A percentile compares a stretch with the other conserved stretches of the same genome.
Evolutionary conservation across 2,113 vertebrate genomes (phyloP).

Genomic region (Dascyllus trimaculatus): DNA sequence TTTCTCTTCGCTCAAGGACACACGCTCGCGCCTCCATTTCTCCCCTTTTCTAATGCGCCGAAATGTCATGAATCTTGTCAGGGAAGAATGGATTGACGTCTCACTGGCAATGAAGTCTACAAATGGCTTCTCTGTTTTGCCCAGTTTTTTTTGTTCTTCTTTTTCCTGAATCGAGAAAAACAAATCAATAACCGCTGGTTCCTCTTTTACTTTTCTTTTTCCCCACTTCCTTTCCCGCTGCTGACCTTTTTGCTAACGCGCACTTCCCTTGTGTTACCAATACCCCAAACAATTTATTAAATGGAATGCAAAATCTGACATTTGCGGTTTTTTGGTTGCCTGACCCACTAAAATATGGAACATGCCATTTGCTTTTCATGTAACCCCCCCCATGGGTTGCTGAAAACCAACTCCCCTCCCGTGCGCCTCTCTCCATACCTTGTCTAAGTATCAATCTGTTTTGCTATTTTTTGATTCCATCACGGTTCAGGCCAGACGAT

Average conservation of each 20-base stretch:
- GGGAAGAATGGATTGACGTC: slow-evolving; percentile 71
- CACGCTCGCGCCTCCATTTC: slow-evolving; percentile 36
- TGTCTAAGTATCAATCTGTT: slow-evolving; percentile 63
- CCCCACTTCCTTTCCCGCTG: slow-evolving; percentile 42
- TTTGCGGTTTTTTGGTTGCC: slow-evolving; percentile 63
- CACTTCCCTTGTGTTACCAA: slow-evolving; percentile 60
- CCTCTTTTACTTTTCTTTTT: slow-evolving; percentile 48
- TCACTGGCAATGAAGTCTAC: slow-evolving; percentile 69
- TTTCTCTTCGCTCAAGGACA: slow-evolving; percentile 75
- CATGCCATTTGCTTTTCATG: slow-evolving; percentile 62
- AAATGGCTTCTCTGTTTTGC: slow-evolving; percentile 68
- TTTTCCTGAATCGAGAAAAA: slow-evolving; percentile 59
- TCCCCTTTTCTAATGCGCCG: slow-evolving; percentile 18
- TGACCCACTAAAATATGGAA: slow-evolving; percentile 61
- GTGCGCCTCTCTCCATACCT: slow-evolving; percentile 34
- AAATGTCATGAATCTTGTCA: slow-evolving; percentile 80
- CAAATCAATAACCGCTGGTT: slow-evolving; percentile 79
- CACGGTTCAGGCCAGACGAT: slow-evolving; percentile 61
- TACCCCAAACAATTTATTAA: slow-evolving; percentile 62
- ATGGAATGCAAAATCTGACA: slow-evolving; percentile 78
- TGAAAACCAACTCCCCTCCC: background rate
- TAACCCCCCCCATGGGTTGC: slow-evolving; percentile 41
- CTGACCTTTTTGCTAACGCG: slow-evolving; percentile 76
- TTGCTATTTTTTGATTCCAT: slow-evolving; percentile 66
- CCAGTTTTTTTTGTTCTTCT: slow-evolving; percentile 20